Evolutionary conservation across 2,797 vertebrate genomes (phyloP).

Genomic region (Sebastes umbrosus): DNA sequence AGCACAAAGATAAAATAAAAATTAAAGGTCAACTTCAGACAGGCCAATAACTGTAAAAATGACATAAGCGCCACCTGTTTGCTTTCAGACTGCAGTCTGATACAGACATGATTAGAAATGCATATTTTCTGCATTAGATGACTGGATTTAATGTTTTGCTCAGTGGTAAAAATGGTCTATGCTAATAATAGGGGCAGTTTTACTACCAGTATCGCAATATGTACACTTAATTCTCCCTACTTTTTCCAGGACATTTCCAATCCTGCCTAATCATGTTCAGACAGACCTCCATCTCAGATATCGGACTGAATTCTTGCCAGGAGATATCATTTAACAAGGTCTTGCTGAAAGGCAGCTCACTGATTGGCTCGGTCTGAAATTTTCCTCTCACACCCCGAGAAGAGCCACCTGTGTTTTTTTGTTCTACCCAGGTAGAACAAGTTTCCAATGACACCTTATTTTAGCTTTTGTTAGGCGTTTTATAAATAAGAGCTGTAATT

Average conservation of each 20-base stretch:
- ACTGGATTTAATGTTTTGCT: not conserved
- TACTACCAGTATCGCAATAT: not conserved
- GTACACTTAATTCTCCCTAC: not conserved
- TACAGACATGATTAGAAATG: not conserved
- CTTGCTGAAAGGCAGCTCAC: not conserved
- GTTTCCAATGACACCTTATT: constrained; percentile 30
- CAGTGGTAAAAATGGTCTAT: not conserved
- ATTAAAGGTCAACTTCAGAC: not conserved
- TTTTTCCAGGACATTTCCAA: not conserved
- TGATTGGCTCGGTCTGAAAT: not conserved
- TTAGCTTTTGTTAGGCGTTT: constrained; percentile 17
- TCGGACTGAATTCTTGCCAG: not conserved
- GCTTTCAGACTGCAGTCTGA: not conserved
- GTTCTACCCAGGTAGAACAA: constrained; percentile 6
- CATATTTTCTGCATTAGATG: not conserved
- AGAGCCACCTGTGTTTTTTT: not conserved
- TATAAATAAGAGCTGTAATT: constrained; percentile 15
- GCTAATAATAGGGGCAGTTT: not conserved
- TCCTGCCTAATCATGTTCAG: not conserved
- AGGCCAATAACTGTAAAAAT: not conserved
- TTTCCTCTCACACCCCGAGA: constrained; percentile 11
- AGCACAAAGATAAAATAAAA: not conserved
- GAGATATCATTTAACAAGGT: not conserved
- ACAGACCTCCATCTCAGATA: not conserved
- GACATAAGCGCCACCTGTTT: not conserved